Evolutionary conservation across 2,113 vertebrate species (phyloP), one percentile per base, ranked within the genome.

Genomic region (Neofelis nebulosa): DNA sequence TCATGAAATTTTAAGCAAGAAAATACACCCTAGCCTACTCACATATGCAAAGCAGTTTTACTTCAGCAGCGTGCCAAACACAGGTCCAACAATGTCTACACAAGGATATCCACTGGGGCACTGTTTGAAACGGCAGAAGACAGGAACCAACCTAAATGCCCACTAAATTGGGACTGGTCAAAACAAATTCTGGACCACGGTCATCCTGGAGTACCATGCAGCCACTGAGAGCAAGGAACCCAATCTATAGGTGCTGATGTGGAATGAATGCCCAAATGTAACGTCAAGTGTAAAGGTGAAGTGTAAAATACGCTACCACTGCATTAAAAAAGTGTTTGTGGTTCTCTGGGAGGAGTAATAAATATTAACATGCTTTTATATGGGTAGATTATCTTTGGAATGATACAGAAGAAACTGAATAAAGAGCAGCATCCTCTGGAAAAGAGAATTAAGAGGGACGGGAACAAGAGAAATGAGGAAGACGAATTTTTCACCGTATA

Each of bases 1-100:
- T 23, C 31, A 85, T 63, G 12, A 96, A 78, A 94, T 84, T 45
- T 83, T 97, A 96, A 83, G 61, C 19, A 97, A 94, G 52, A 87
- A 86, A 94, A 92, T 21, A 73, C 2, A 36, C 50, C 15, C 33
- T 27, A n/a, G 36, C 52, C 90, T 89, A 23, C 27, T 78, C 38
- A 85, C 41, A 50, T 12, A 65, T 1, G 25, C 41, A 88, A 82
- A 95, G 50, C 1, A 3, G 15, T 97, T 23, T 57, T 38, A 79
- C 61, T 65, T 94, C 21, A 86, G 36, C 61, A 16, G 2, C 19
- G 23, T 71, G 36, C 7, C 29, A 18, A 80, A 86, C n/a, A 10
- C 4, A 2, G 6, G 3, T 16, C 33, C 50, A 69, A 29, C 27
- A 18, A 63, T 0, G 3, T 5, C 36, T 12, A 33, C 33, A 55